Evolutionary conservation across 2,113 vertebrate species (phyloP).

Genomic region (Plotosus lineatus): DNA sequence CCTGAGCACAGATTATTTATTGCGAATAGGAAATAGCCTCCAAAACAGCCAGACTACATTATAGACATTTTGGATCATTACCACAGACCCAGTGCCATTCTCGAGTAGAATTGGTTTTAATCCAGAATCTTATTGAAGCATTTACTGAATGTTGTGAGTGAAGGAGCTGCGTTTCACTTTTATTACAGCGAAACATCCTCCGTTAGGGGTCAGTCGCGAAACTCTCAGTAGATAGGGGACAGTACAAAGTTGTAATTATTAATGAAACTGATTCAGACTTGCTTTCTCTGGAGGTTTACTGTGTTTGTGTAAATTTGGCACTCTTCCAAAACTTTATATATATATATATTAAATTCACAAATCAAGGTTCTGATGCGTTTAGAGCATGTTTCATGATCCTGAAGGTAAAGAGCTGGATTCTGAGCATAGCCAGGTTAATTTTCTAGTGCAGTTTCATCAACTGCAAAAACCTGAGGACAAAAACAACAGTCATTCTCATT

Average conservation of each 20-base stretch:
- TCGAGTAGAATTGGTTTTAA: too few species aligned
- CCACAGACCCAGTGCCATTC: neutral
- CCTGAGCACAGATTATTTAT: neutral
- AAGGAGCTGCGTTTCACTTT: neutral
- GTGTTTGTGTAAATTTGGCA: neutral
- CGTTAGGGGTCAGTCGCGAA: neutral
- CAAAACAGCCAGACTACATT: neutral
- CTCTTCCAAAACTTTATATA: neutral
- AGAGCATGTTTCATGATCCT: too few species aligned
- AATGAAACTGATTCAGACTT: neutral
- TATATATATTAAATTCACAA: too few species aligned
- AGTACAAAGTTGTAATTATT: neutral
- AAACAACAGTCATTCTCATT: too few species aligned
- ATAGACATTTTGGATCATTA: neutral
- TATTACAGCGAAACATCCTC: neutral
- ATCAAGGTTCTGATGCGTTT: too few species aligned
- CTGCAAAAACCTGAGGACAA: too few species aligned
- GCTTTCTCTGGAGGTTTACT: neutral
- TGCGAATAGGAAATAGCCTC: neutral
- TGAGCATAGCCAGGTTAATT: too few species aligned
- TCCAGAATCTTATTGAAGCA: neutral
- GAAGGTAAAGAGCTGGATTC: too few species aligned
- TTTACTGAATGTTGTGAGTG: neutral
- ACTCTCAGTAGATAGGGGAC: neutral
- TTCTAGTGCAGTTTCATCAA: too few species aligned